Percentiles rank a stretch among this genome's conserved stretches.
Conservation (phyloP, 2,113 vertebrate species). For the Ceratotherium simum region DNA sequence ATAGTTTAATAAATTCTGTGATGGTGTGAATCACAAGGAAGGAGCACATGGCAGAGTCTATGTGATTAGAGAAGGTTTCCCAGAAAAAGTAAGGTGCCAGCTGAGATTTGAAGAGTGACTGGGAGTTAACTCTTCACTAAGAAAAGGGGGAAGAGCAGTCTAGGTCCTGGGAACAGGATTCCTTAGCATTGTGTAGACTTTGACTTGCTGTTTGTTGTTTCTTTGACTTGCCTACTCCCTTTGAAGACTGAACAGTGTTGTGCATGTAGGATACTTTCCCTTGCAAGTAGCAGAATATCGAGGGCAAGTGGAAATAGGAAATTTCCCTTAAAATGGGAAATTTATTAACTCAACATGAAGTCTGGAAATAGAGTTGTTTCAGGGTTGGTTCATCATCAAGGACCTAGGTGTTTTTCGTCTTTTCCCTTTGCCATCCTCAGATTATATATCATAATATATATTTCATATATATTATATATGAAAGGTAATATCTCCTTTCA, state of each 20-base stretch:
- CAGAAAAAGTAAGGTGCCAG: not conserved
- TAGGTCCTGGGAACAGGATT: not conserved
- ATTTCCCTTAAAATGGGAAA: constrained; percentile 26
- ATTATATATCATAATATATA: too few relatives aligned
- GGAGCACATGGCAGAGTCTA: not conserved
- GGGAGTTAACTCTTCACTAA: constrained; percentile 1
- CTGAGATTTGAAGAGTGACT: not conserved
- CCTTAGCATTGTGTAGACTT: not conserved
- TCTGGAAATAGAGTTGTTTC: not conserved
- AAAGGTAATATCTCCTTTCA: not conserved
- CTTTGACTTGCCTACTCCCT: constrained; percentile 29
- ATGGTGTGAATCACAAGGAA: not conserved
- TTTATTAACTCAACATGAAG: not conserved
- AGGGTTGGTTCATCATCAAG: not conserved
- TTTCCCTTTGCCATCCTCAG: not conserved
- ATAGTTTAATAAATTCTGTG: not conserved
- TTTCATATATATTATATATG: too few relatives aligned
- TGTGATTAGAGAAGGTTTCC: not conserved
- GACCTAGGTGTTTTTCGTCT: not conserved
- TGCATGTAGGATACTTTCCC: constrained; percentile 16
- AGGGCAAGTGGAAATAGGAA: constrained; percentile 31
- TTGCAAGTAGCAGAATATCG: not conserved
- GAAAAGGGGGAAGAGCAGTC: not conserved
- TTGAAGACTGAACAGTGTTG: not conserved
- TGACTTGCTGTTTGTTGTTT: not conserved